Conservation (phyloP, 2,888 invertebrate genomes). For the Diaphora mendica region DNA sequence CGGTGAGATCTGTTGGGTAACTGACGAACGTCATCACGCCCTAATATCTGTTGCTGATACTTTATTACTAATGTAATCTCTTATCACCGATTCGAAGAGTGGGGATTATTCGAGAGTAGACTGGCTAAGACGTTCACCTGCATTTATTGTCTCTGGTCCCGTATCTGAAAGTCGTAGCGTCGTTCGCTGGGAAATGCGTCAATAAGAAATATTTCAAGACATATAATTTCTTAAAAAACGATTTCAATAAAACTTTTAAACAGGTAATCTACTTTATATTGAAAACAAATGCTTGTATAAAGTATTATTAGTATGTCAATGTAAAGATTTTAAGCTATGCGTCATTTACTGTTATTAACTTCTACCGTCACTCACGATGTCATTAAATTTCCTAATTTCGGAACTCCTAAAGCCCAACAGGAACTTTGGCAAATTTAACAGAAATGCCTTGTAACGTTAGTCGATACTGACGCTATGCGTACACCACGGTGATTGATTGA, state of each 20-base stretch:
- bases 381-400: slow-evolving; percentile 25
- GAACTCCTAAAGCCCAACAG: slow-evolving; percentile 21
- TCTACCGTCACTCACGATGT: slow-evolving; percentile 16
- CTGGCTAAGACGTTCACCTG: neutral
- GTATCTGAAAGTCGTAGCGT: neutral
- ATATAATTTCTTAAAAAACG: neutral
- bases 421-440: slow-evolving; percentile 26
- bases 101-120: slow-evolving; percentile 35
- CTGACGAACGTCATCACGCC: slow-evolving; percentile 50
- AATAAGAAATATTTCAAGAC: neutral
- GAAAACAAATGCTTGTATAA: neutral
- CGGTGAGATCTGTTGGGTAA: slow-evolving; percentile 46
- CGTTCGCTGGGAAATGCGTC: neutral
- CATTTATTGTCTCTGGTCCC: neutral
- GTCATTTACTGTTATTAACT: neutral
- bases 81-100: slow-evolving; percentile 37
- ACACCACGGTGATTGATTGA: slow-evolving; percentile 49
- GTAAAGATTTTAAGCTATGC: neutral
- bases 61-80: slow-evolving; percentile 51
- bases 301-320: neutral
- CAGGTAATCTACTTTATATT: neutral
- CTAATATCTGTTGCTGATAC: slow-evolving; percentile 49
- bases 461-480: slow-evolving; percentile 19
- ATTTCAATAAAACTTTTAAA: neutral
- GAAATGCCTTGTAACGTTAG: slow-evolving; percentile 25